These are phyloP conservation scores for Litocranius walleri DNA, from an alignment of 2,113 vertebrate species.

Conservation along the genomic window DNA sequence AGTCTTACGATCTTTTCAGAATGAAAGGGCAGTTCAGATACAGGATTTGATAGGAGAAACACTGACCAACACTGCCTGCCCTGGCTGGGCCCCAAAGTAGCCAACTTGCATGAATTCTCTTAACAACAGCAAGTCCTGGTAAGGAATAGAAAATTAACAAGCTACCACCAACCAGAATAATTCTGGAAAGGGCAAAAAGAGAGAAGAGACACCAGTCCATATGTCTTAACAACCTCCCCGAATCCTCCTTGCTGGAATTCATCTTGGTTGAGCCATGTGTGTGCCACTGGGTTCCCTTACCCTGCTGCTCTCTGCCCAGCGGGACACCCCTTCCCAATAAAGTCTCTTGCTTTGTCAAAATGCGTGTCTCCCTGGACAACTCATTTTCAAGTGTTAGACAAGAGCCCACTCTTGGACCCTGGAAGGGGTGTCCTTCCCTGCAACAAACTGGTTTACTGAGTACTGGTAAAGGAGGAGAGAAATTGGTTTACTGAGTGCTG, in stretches of 20 bases:
- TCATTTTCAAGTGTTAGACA: background rate
- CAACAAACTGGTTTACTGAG: background rate
- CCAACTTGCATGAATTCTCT: background rate
- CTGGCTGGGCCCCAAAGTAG: background rate
- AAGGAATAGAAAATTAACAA: background rate
- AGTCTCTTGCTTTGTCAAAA: background rate
- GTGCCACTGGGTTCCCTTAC: background rate
- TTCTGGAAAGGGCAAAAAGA: background rate
- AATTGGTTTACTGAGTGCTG: background rate
- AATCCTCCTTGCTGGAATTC: background rate
- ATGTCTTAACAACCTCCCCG: background rate
- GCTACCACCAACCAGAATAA: background rate
- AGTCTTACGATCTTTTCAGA: background rate
- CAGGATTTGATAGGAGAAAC: background rate
- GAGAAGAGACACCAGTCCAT: background rate
- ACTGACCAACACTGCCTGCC: background rate
- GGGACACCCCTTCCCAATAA: accelerated
- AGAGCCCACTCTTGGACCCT: background rate
- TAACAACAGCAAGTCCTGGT: background rate
- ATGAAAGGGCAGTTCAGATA: background rate
- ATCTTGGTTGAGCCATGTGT: background rate
- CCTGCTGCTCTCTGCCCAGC: background rate
- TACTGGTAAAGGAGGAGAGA: background rate
- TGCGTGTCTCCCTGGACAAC: background rate
- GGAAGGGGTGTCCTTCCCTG: background rate